Base-by-base conservation (phyloP, 1,140 invertebrate species). In the Drosophila prosaltans region DNA sequence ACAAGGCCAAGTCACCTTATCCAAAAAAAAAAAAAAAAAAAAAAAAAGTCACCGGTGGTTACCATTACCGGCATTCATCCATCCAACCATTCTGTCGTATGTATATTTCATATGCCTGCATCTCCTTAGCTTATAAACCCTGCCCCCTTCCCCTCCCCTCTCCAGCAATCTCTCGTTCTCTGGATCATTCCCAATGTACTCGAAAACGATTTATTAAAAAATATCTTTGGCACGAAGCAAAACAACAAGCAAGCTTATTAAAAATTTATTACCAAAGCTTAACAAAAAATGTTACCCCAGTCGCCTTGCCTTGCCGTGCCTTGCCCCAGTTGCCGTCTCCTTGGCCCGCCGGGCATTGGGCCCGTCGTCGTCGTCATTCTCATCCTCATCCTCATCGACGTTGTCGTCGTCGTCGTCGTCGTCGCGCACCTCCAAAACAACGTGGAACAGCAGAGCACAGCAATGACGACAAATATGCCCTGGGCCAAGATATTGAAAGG, bases 181-280 rank as follows among this genome's bases (percentile, higher is more conserved):
- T 86, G 82, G 74, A 72, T 9, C 79, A 82, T 86, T 89, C 80
- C 77, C 83, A 77, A 88, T 88, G 83, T 88, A 83, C 83, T 88
- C 80, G 84, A 88, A 88, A 88, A 78, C 84, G 84, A 88, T 88
- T 88, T 88, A 88, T 88, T 88, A 88, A 88, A 78, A 86, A 88
- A 88, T 88, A 89, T 88, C 84, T 88, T 88, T 89, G 84, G 84
- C 80, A 54, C 36, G 67, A 70, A 67, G 65, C 77, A 84, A 88
- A 88, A 89, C 84, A 88, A 88, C 84, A 88, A 88, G 84, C 80
- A 83, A 88, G 84, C 84, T 88, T 88, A 88, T 88, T 88, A 88
- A 88, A 88, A 88, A 88, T 88, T 88, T 88, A 88, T 88, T 88
- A 89, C 84, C 84, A 21, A 51, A 88, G 84, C 85, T 88, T 88